Evolutionary conservation across 1,140 invertebrate species (phyloP).

Genomic region (Drosophila rufa): DNA sequence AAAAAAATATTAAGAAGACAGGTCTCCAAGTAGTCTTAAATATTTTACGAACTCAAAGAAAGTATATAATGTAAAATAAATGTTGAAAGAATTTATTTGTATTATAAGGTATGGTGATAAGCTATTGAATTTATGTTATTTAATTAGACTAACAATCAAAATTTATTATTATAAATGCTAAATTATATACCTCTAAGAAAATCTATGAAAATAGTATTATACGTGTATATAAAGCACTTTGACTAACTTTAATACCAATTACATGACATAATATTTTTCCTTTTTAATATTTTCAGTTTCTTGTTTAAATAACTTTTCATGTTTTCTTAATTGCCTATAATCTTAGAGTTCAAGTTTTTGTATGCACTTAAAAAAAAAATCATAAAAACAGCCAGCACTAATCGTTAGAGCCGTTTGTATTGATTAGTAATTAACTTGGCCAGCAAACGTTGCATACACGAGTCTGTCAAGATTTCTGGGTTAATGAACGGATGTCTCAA

Average conservation of each 20-base stretch:
- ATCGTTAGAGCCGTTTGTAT: constrained; percentile 32
- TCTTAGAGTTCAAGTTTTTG: background rate
- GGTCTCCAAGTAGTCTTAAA: too few species aligned
- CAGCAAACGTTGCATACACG: constrained; percentile 16
- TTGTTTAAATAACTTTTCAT: background rate
- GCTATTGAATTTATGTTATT: too few species aligned
- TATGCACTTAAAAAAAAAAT: background rate
- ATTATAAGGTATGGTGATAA: too few species aligned
- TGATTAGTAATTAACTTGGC: constrained; percentile 55
- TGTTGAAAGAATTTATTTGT: too few species aligned
- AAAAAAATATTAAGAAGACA: too few species aligned
- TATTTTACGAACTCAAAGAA: too few species aligned
- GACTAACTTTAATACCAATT: too few species aligned
- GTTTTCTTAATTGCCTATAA: background rate
- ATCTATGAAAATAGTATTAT: background rate
- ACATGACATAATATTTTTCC: background rate
- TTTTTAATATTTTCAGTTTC: background rate
- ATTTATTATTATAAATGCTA: too few species aligned
- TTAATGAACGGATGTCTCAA: constrained; percentile 71
- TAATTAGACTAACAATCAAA: too few species aligned
- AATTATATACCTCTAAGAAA: too few species aligned
- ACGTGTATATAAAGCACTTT: too few species aligned
- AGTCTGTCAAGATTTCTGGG: constrained; percentile 53
- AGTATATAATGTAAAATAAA: too few species aligned
- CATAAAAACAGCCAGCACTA: constrained; percentile 9